A percentile compares a stretch with the other conserved stretches of the same genome.
phyloP scores from a whole-genome alignment of 2,888 invertebrate genomes.

The Nematopogon swammerdamellus region DNA sequence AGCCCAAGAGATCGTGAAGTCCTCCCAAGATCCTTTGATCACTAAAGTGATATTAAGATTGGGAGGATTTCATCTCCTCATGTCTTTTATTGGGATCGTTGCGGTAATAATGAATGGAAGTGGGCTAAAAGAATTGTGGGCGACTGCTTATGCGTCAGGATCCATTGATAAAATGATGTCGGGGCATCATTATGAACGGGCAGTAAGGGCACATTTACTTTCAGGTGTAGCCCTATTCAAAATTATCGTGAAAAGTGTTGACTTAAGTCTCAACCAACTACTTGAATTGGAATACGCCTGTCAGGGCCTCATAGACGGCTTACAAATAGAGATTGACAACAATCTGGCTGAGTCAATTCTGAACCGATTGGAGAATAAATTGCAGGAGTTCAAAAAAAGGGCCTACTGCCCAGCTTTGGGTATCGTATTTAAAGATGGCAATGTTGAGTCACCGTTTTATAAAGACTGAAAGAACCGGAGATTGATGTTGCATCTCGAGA shows the following conservation, averaged over 20 bases:
- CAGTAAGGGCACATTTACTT: slow-evolving; percentile 11
- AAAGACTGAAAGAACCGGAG: too few relatives aligned
- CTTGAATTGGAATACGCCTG: too few relatives aligned
- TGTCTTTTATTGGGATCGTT: slow-evolving; percentile 19
- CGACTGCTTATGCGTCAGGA: slow-evolving; percentile 16
- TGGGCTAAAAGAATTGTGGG: slow-evolving; percentile 17
- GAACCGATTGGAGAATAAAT: too few relatives aligned
- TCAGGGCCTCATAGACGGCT: too few relatives aligned
- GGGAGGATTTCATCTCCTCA: slow-evolving; percentile 19
- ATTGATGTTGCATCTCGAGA: slow-evolving; percentile 16
- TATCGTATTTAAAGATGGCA: too few relatives aligned
- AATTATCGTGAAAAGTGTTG: too few relatives aligned
- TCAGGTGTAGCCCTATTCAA: not conserved
- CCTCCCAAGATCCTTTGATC: slow-evolving; percentile 5
- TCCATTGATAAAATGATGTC: slow-evolving; percentile 16
- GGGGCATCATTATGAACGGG: slow-evolving; percentile 17
- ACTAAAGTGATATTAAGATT: slow-evolving; percentile 13
- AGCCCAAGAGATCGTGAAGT: slow-evolving; percentile 9
- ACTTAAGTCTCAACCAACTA: too few relatives aligned
- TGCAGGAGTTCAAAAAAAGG: too few relatives aligned
- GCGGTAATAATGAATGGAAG: slow-evolving; percentile 20
- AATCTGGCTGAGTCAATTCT: too few relatives aligned
- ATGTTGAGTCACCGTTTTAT: too few relatives aligned
- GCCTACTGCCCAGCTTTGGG: too few relatives aligned
- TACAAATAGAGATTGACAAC: too few relatives aligned